Evolutionary conservation across 92 coral and sea anemone species (phyloP), one percentile per base, ranked within the genome.

Genomic region (Anthopleura xanthogrammica): DNA sequence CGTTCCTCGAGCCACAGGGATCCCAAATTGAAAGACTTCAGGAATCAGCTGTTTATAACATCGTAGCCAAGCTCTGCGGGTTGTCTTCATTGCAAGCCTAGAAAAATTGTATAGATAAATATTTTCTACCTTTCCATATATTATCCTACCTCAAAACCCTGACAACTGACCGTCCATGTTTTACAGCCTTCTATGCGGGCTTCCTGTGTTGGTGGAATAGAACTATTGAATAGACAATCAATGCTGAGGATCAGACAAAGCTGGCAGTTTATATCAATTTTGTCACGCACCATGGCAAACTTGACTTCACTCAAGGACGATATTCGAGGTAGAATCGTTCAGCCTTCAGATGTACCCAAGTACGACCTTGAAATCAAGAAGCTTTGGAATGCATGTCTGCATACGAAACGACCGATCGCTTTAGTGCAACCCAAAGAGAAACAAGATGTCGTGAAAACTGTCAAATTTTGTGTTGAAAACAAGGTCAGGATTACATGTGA

Each of bases 401-500:
- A 81, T 56, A 39, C 50, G 42, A 82, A 83, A 42, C 88, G 78
- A 75, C 98, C 98, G 4, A 52, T 65, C 42, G 91, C 92, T 57
- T 85, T 93, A 62, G 92, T 93, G 50, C 79, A 81, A 41, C 92
- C 89, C 13, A 87, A 72, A 23, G 85, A 77, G 20, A 79, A 87
- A 20, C 81, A 80, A 52, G 98, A 91, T 65, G 94, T 93, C 19
- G 76, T 42, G 40, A 85, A 85, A 79, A 83, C 95, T 12, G 79
- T 93, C 72, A 89, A 83, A 79, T 93, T 89, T 83, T 93, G 98
- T 76, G 88, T 82, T 3, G 50, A 73, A 60, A 87, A 89, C 78
- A 76, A 93, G 98, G 98, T 93, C 43, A 72, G 74, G 14, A 5
- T 10, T 68, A 2, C 70, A 62, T 62, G 24, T 54, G 11, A 54